Percentiles rank a stretch among this genome's conserved stretches.
Evolutionary conservation across 1,140 invertebrate species (phyloP).

Genomic region (Euwallacea similis): DNA sequence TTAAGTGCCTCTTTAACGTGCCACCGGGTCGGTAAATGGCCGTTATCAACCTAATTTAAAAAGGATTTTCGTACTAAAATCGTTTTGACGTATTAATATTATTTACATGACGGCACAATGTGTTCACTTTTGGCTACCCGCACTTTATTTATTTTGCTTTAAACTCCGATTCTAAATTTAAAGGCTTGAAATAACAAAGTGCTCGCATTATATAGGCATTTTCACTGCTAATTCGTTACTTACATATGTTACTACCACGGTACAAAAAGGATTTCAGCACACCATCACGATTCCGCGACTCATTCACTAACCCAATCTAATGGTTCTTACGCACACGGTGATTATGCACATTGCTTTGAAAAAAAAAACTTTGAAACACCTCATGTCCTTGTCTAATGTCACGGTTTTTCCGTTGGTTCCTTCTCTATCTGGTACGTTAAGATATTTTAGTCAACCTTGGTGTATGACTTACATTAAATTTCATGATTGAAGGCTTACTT

Average conservation of each 20-base stretch:
- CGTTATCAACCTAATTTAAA: no score
- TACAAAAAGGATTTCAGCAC: no score
- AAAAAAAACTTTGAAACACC: conserved; percentile 13
- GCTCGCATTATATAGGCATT: background rate
- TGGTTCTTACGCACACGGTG: no score
- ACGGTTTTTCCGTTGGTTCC: conserved; percentile 22
- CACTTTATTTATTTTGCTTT: conserved; percentile 22
- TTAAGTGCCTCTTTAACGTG: no score
- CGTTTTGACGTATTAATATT: no score
- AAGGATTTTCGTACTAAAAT: no score
- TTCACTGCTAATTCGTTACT: background rate
- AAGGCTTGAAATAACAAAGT: background rate
- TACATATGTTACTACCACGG: background rate
- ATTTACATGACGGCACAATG: conserved; percentile 1
- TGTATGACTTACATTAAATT: no score
- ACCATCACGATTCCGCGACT: no score
- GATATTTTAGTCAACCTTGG: no score
- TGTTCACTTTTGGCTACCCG: conserved; percentile 1
- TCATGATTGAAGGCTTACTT: no score
- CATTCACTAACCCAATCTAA: no score
- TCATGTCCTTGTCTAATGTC: conserved; percentile 25
- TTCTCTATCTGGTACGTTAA: background rate
- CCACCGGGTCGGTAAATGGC: no score
- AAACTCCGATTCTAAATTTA: conserved; percentile 23
- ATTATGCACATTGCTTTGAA: background rate